These are phyloP conservation scores for Chouioia cunea DNA, from an alignment of 2,888 invertebrate species.

Conservation along the genomic window DNA sequence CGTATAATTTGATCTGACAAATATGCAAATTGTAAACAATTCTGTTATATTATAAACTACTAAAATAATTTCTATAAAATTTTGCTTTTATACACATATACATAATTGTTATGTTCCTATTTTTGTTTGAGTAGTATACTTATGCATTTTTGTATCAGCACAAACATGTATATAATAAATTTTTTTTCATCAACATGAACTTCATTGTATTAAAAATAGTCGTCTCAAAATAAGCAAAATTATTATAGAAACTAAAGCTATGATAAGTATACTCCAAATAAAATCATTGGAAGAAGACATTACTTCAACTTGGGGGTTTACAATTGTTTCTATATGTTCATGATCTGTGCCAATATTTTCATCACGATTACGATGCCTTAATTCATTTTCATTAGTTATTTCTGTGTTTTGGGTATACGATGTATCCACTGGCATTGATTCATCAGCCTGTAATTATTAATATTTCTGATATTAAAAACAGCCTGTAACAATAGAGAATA, in stretches of 20 bases:
- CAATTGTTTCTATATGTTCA: constrained; percentile 61
- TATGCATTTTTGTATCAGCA: constrained; percentile 27
- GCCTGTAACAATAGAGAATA: not conserved
- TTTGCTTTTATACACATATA: constrained; percentile 54
- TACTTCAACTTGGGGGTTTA: constrained; percentile 59
- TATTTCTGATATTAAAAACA: constrained; percentile 10
- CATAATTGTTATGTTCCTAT: constrained; percentile 53
- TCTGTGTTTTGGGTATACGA: constrained; percentile 50
- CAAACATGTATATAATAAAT: not conserved
- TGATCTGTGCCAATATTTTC: constrained; percentile 49
- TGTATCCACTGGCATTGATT: constrained; percentile 54
- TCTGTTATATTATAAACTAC: constrained; percentile 19
- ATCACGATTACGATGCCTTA: constrained; percentile 57
- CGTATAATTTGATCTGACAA: no score
- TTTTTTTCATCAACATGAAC: constrained; percentile 15
- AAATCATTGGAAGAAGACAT: constrained; percentile 69
- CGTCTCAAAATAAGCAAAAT: constrained; percentile 69
- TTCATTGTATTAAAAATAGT: constrained; percentile 68
- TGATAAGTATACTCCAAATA: constrained; percentile 70
- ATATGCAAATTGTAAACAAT: no score
- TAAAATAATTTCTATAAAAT: constrained; percentile 49
- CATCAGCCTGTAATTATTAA: constrained; percentile 56
- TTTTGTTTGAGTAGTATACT: constrained; percentile 51
- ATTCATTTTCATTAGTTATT: constrained; percentile 51
- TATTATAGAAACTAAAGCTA: constrained; percentile 69